Conservation (phyloP, 2,888 invertebrate species). For the Oxystoma pomonae region DNA sequence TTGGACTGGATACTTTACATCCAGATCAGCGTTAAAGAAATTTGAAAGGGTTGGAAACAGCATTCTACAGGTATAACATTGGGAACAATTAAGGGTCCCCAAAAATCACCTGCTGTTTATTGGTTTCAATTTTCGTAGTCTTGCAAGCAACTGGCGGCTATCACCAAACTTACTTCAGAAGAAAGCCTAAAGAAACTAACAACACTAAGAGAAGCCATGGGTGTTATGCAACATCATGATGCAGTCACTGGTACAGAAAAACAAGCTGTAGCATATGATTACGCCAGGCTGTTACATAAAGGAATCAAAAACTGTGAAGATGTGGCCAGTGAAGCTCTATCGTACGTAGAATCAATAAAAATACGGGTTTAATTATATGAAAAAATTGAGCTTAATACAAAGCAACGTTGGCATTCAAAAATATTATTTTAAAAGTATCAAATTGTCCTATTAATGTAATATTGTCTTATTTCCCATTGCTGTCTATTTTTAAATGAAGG, state of each 20-base stretch:
- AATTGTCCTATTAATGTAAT: too few species aligned
- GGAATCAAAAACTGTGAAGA: conserved; percentile 58
- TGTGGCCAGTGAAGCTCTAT: conserved; percentile 29
- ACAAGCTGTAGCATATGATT: conserved; percentile 81
- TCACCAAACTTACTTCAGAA: conserved; percentile 48
- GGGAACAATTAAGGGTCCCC: too few species aligned
- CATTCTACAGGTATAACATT: conserved; percentile 72
- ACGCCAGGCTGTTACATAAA: conserved; percentile 67
- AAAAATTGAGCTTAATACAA: too few species aligned
- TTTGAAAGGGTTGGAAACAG: conserved; percentile 71
- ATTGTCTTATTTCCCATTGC: too few species aligned
- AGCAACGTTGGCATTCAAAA: too few species aligned
- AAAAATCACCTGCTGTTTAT: too few species aligned
- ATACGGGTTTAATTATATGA: too few species aligned
- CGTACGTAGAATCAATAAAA: too few species aligned
- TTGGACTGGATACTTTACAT: conserved; percentile 91
- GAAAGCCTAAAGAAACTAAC: conserved; percentile 51
- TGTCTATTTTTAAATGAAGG: too few species aligned
- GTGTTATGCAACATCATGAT: conserved; percentile 87
- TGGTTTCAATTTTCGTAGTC: conserved; percentile 21
- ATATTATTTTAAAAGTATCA: too few species aligned
- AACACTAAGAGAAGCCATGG: conserved; percentile 57
- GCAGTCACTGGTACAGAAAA: conserved; percentile 81
- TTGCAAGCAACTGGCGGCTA: conserved; percentile 65
- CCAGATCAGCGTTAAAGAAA: conserved; percentile 74